Percentiles rank a stretch among this genome's conserved stretches.
These are phyloP conservation scores for Micrasema longulum DNA, from an alignment of 1,140 invertebrate genomes.

Conservation along the genomic window DNA sequence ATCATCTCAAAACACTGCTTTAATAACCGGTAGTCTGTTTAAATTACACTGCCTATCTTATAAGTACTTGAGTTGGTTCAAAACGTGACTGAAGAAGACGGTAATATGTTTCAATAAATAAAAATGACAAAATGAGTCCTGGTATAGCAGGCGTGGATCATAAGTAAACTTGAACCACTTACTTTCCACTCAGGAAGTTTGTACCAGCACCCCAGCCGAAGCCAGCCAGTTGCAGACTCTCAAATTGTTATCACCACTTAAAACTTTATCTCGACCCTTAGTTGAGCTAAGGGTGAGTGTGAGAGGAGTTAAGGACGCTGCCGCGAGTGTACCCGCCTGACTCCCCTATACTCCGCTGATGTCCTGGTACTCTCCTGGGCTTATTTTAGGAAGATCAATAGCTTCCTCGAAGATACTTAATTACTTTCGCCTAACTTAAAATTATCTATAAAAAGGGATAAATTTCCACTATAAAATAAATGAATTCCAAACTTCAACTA, in stretches of 20 bases:
- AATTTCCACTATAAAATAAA: too few species aligned
- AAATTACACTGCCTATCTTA: too few species aligned
- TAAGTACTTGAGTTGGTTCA: too few species aligned
- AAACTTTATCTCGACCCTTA: conserved; percentile 42
- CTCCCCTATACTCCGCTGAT: conserved; percentile 1
- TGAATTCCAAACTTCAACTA: too few species aligned
- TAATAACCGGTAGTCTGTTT: too few species aligned
- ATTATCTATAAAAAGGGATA: too few species aligned
- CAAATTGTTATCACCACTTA: conserved; percentile 47
- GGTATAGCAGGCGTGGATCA: conserved; percentile 17
- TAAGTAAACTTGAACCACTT: conserved; percentile 32
- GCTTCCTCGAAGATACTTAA: too few species aligned
- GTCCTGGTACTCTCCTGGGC: conserved; percentile 22
- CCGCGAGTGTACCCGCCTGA: conserved; percentile 1
- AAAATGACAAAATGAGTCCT: conserved; percentile 5
- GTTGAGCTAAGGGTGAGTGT: too few species aligned
- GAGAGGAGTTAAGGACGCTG: background rate
- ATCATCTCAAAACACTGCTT: too few species aligned
- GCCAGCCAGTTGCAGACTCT: conserved; percentile 32
- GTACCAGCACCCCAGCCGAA: background rate
- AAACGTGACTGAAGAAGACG: too few species aligned
- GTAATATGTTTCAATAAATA: too few species aligned
- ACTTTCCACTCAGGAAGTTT: conserved; percentile 41
- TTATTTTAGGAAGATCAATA: conserved; percentile 10
- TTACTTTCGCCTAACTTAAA: too few species aligned